phyloP scores from a whole-genome alignment of 2,113 vertebrate species.

The Ploceus nigricollis region DNA sequence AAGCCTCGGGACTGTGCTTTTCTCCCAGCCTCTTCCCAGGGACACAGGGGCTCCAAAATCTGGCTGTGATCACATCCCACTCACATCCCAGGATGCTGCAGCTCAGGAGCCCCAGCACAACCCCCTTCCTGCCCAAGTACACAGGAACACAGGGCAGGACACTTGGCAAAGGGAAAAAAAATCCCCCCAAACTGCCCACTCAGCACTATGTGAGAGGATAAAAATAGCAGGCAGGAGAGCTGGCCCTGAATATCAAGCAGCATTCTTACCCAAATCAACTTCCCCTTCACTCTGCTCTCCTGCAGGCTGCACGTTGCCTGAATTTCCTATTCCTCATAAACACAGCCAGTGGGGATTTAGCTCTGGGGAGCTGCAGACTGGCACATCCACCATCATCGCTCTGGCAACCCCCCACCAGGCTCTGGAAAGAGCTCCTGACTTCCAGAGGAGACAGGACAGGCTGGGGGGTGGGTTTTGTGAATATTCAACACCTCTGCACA shows the following conservation, averaged over 20 bases:
- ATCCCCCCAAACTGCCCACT: constrained; percentile 22
- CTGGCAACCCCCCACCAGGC: not conserved
- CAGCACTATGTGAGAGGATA: constrained; percentile 31
- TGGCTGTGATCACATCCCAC: not conserved
- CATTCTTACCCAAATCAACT: not conserved
- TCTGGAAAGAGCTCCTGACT: not conserved
- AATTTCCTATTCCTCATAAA: not conserved
- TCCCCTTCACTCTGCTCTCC: not conserved
- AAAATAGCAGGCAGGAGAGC: constrained; percentile 51
- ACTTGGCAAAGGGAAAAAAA: not conserved
- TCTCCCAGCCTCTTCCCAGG: not conserved
- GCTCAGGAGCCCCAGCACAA: not conserved
- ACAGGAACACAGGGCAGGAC: constrained; percentile 16
- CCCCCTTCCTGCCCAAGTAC: not conserved
- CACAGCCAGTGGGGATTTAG: not conserved
- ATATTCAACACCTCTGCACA: constrained; percentile 32
- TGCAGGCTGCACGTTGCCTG: not conserved
- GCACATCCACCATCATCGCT: not conserved
- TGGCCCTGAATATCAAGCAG: constrained; percentile 34
- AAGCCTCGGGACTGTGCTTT: not conserved
- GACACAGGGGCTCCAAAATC: not conserved
- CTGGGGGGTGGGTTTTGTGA: not conserved
- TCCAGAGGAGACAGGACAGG: not conserved
- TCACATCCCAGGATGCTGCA: constrained; percentile 3
- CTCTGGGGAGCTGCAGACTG: not conserved